Evolutionary conservation across 2,888 invertebrate genomes (phyloP).

Genomic region (Diabrotica balteata): DNA sequence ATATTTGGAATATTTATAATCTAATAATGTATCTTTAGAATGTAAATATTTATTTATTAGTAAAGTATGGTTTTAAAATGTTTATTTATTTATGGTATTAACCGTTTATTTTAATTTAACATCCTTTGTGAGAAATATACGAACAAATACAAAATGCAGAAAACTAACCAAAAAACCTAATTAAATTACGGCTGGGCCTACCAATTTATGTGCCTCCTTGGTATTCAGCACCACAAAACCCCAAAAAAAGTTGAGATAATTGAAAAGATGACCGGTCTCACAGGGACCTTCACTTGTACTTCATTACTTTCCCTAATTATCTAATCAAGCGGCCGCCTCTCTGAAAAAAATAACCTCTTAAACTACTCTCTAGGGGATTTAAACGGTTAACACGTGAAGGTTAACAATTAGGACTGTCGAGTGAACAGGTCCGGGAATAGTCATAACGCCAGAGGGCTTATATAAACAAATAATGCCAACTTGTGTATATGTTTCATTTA

Average conservation of each 20-base stretch:
- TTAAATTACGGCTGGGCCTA: constrained; percentile 4
- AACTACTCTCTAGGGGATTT: constrained; percentile 14
- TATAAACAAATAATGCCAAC: no score
- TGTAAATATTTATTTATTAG: no score
- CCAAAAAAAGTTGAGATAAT: constrained; percentile 24
- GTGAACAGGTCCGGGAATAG: constrained; percentile 1
- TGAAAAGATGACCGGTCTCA: constrained; percentile 26
- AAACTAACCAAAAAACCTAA: neutral
- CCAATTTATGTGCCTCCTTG: constrained; percentile 7
- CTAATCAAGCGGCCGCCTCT: constrained; percentile 22
- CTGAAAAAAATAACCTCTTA: constrained; percentile 21
- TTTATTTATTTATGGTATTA: no score
- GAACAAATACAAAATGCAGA: no score
- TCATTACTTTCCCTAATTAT: constrained; percentile 24
- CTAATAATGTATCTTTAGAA: no score
- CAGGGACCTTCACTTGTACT: constrained; percentile 26
- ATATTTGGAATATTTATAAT: no score
- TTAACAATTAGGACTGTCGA: constrained; percentile 18
- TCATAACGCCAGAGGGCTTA: no score
- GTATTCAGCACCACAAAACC: constrained; percentile 12
- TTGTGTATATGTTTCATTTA: no score
- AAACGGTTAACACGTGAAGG: constrained; percentile 9
- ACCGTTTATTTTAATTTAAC: no score
- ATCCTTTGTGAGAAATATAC: no score
- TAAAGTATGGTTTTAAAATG: no score